A percentile compares a stretch with the other conserved stretches of the same genome.
Conservation (phyloP, 2,797 vertebrate genomes). For the Syndactyla subalaris region DNA sequence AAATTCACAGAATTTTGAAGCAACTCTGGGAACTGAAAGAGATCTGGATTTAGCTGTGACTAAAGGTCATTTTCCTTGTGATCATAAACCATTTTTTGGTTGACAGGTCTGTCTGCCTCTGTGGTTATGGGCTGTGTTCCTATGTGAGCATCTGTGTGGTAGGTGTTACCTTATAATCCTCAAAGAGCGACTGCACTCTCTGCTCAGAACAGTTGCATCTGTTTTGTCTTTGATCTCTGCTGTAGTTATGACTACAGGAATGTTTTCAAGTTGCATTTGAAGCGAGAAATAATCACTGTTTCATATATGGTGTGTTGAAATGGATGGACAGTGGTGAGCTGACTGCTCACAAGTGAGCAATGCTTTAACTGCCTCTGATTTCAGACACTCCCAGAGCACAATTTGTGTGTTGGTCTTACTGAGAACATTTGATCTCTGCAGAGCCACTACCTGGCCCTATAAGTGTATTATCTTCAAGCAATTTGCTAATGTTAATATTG, state of each 20-base stretch:
- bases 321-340: not conserved
- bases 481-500: not conserved
- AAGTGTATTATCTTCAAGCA: not conserved
- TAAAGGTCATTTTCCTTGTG: not conserved
- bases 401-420: not conserved
- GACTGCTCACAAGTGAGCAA: rapidly evolving
- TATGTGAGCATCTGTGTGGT: rapidly evolving
- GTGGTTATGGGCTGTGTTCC: not conserved
- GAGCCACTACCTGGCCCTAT: not conserved
- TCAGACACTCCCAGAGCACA: not conserved
- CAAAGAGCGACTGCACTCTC: not conserved
- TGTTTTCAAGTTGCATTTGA: not conserved
- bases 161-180: not conserved
- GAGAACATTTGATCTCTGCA: not conserved
- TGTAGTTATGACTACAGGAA: not conserved
- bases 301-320: not conserved
- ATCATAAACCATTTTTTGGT: not conserved
- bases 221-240: not conserved
- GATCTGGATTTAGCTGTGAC: not conserved
- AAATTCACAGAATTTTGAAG: not conserved
- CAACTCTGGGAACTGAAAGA: not conserved
- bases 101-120: not conserved
- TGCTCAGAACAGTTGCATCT: not conserved
- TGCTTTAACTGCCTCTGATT: not conserved
- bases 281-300: not conserved